Percentiles rank a stretch among this genome's conserved stretches.
Conservation (phyloP, 2,888 invertebrate species). For the Lingula anatina region DNA sequence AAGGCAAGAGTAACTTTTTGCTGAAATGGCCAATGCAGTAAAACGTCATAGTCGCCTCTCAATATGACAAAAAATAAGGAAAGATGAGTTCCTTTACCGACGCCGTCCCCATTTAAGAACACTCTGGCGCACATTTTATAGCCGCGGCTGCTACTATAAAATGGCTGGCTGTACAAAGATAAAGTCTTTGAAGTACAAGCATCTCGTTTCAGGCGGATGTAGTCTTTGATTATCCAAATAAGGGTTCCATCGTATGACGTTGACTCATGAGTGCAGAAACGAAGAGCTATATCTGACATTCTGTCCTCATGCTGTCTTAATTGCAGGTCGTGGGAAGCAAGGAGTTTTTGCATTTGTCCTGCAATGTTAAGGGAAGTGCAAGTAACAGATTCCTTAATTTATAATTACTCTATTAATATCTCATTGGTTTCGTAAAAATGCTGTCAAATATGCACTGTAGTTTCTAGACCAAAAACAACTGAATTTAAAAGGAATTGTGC, state of each 20-base stretch:
- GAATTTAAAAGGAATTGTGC: too few species aligned
- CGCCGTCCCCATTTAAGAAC: constrained; percentile 22
- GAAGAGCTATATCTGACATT: too few species aligned
- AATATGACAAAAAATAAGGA: constrained; percentile 19
- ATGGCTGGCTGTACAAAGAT: constrained; percentile 18
- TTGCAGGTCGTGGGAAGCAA: too few species aligned
- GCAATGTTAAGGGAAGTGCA: too few species aligned
- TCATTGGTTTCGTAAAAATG: too few species aligned
- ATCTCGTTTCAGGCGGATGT: constrained; percentile 11
- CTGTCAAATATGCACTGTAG: too few species aligned
- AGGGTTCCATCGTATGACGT: constrained; percentile 15
- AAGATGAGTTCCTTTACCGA: constrained; percentile 14
- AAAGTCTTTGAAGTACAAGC: constrained; percentile 8
- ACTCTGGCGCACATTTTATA: constrained; percentile 22
- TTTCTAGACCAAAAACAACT: too few species aligned
- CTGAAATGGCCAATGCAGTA: constrained; percentile 18
- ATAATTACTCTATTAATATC: too few species aligned
- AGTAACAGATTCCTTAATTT: too few species aligned
- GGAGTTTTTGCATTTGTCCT: too few species aligned
- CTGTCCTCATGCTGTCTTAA: too few species aligned
- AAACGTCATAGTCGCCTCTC: constrained; percentile 17
- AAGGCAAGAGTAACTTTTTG: constrained; percentile 16
- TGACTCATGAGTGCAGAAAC: too few species aligned
- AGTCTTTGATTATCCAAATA: constrained; percentile 17
- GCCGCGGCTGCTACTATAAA: constrained; percentile 15